Evolutionary conservation across 2,888 invertebrate genomes (phyloP).

Genomic region (Drosophila neonasuta): DNA sequence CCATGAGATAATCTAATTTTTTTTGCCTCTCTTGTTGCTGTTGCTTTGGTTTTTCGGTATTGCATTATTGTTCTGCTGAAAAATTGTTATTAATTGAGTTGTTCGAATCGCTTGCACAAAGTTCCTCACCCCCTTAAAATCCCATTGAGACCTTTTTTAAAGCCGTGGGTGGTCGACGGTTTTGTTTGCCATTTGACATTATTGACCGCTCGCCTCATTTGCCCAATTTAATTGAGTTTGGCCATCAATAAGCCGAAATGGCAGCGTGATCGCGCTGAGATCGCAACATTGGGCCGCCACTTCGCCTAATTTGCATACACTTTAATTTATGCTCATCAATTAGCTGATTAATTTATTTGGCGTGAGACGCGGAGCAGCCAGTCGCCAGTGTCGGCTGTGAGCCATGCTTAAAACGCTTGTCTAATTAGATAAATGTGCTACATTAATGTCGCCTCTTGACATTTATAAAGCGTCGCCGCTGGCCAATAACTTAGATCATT

Average conservation of each 20-base stretch:
- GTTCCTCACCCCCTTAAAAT: background rate
- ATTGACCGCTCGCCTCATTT: slow-evolving; percentile 45
- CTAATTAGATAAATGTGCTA: slow-evolving; percentile 76
- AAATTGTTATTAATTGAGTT: slow-evolving; percentile 82
- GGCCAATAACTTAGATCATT: slow-evolving; percentile 19
- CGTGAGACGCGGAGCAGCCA: slow-evolving; percentile 54
- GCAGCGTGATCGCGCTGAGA: slow-evolving; percentile 21
- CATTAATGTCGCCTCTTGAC: slow-evolving; percentile 70
- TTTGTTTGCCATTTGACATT: slow-evolving; percentile 9
- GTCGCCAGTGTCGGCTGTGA: slow-evolving; percentile 5
- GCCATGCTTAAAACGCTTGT: slow-evolving; percentile 66
- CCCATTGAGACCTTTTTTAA: background rate
- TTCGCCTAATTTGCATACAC: slow-evolving; percentile 62
- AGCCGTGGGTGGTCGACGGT: slow-evolving; percentile 33
- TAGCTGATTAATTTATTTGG: slow-evolving; percentile 76
- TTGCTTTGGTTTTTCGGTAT: background rate
- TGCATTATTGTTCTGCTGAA: slow-evolving; percentile 77
- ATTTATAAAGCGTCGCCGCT: slow-evolving; percentile 60
- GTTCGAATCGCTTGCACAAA: slow-evolving; percentile 28
- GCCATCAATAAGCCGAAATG: slow-evolving; percentile 58
- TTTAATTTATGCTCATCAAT: slow-evolving; percentile 74
- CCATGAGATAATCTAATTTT: slow-evolving; percentile 68
- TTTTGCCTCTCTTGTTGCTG: slow-evolving; percentile 18
- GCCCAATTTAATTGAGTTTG: slow-evolving; percentile 64
- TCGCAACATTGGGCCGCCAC: slow-evolving; percentile 34